Conservation (phyloP, 1,140 invertebrate species). For the Scaptomyza hsui region DNA sequence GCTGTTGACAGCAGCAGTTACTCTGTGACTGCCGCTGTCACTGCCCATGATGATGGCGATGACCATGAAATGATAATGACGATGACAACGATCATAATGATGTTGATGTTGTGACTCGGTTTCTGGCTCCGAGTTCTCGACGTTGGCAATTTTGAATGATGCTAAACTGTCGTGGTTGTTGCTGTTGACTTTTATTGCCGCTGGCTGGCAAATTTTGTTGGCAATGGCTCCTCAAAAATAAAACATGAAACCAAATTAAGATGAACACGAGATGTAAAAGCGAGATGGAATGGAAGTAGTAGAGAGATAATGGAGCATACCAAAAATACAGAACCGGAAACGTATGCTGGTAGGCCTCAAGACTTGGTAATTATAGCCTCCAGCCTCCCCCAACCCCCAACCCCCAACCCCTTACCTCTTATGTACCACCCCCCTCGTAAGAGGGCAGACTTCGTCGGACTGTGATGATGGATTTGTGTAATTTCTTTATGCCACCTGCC, state of each 20-base stretch:
- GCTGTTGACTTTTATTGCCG: conserved; percentile 66
- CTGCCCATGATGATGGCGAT: conserved; percentile 31
- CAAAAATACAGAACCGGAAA: conserved; percentile 34
- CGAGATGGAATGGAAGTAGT: too few relatives aligned
- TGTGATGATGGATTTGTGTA: conserved; percentile 71
- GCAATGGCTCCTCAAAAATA: conserved; percentile 64
- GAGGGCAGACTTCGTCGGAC: conserved; percentile 6
- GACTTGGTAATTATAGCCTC: conserved; percentile 59
- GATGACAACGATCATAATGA: conserved; percentile 8
- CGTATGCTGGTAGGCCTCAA: conserved; percentile 46
- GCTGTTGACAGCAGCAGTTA: conserved; percentile 40
- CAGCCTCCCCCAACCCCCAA: too few relatives aligned
- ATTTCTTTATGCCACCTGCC: conserved; percentile 65
- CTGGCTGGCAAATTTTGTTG: conserved; percentile 48
- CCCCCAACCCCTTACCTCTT: too few relatives aligned
- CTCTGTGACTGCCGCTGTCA: conserved; percentile 22
- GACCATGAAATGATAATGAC: conserved; percentile 39
- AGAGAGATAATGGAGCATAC: neutral
- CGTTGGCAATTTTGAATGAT: conserved; percentile 49
- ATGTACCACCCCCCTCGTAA: too few relatives aligned
- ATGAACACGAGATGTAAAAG: conserved; percentile 46
- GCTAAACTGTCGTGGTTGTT: conserved; percentile 42
- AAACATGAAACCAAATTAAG: conserved; percentile 78
- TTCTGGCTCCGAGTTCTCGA: neutral
- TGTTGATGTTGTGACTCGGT: conserved; percentile 27